Base-by-base conservation (phyloP, 2,797 vertebrate genomes). In the Microchirus variegatus region DNA sequence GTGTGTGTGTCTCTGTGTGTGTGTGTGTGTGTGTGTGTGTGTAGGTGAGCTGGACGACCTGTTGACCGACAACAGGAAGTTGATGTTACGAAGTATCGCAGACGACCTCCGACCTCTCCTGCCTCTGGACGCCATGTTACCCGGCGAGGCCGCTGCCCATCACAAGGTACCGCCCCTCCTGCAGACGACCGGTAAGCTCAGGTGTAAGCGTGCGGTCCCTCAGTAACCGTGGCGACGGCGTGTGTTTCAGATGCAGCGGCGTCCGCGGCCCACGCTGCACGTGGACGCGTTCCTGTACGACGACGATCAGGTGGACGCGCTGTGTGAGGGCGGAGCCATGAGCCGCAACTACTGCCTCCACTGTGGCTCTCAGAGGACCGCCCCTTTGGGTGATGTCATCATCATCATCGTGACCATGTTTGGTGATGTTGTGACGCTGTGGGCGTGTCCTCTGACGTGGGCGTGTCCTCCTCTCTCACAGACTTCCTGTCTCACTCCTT, bases 401-500 rank as follows among this genome's bases (percentile, higher is more conserved):
- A 19, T 19, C 16, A 46, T 12, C 44, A n/a, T 1, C 14, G 6
- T 19, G 1, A 12, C 1, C 19, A 2, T 9, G 0, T 22, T 10
- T 1, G 31, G 8, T 7, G 7, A 31, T 8, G 8, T 31, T 31
- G 31, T 31, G 31, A 31, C 1, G 31, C 7, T 31, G 31, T 31
- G 31, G 31, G 31, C 31, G 31, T 31, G 31, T 31, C 31, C 5
- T 31, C 31, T 31, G 31, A 31, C 4, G n/a, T 18, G 45, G 4
- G 9, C 2, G 13, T 49, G 47, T 49, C 14, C 8, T 47, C 17
- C 11, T 45, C 31, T 31, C 16, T 73, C 77, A 55, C 91, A 97
- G 96, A 95, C 48, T 97, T 98, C 89, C 91, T 98, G 89, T 98
- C 95, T 50, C 96, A 97, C 92, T 98, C 96, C 5, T 98, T 98